Evolutionary conservation across 53 echinoderm and acorn worm species (phyloP).

Genomic region (Apostichopus leukothele): DNA sequence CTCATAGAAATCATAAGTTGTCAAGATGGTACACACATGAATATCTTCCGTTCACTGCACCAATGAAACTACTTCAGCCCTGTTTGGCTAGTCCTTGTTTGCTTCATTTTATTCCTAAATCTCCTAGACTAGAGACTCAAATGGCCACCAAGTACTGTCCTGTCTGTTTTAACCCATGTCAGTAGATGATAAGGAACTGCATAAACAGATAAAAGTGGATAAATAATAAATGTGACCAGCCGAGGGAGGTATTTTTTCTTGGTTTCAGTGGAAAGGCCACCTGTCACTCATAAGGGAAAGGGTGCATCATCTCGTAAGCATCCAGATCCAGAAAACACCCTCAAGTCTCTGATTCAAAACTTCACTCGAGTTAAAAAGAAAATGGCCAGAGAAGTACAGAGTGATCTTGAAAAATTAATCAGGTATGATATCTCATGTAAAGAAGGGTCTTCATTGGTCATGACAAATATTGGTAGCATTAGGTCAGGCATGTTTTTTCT

Average conservation of each 20-base stretch:
- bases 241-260: not conserved
- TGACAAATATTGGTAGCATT: not conserved
- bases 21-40: too few relatives aligned
- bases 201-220: too few relatives aligned
- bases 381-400: conserved; percentile 73
- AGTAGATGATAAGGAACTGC: too few relatives aligned
- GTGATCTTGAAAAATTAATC: conserved; percentile 81
- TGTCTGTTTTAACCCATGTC: too few relatives aligned
- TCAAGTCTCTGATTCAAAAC: conserved; percentile 63
- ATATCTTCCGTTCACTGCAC: too few relatives aligned
- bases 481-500: not conserved
- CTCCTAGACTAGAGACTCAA: too few relatives aligned
- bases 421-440: conserved; percentile 48
- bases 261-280: conserved; percentile 56
- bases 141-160: too few relatives aligned
- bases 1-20: too few relatives aligned
- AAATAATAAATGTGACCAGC: not conserved
- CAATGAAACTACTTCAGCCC: too few relatives aligned
- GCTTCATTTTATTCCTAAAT: too few relatives aligned
- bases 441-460: too few relatives aligned
- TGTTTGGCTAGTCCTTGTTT: too few relatives aligned
- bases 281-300: conserved; percentile 44
- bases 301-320: conserved; percentile 39
- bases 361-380: conserved; percentile 71
- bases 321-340: conserved; percentile 59